Percentiles rank a stretch among this genome's conserved stretches.
phyloP scores from a whole-genome alignment of 2,888 invertebrate genomes.

The Macrophya alboannulata region DNA sequence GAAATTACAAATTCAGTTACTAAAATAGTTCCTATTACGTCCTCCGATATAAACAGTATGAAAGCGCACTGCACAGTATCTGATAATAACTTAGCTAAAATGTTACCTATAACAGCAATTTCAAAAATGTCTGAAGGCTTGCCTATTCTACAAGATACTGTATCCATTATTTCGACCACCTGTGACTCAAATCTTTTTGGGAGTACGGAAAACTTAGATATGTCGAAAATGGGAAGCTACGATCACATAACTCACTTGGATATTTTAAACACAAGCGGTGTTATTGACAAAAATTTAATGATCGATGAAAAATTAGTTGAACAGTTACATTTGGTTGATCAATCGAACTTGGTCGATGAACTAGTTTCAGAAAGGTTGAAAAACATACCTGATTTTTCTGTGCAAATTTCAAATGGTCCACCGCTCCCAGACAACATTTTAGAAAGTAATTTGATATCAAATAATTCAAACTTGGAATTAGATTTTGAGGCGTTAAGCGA shows the following conservation, averaged over 20 bases:
- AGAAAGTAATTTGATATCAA: constrained; percentile 73
- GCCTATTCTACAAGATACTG: constrained; percentile 71
- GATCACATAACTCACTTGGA: constrained; percentile 76
- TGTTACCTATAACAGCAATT: constrained; percentile 61
- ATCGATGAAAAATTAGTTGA: constrained; percentile 77
- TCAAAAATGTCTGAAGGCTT: constrained; percentile 68
- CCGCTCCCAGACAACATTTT: constrained; percentile 74
- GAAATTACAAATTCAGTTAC: constrained; percentile 61
- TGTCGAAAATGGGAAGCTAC: constrained; percentile 72
- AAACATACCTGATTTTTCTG: constrained; percentile 66
- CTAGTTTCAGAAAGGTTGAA: constrained; percentile 75
- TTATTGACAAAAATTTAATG: constrained; percentile 74
- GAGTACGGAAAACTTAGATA: constrained; percentile 73
- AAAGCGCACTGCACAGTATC: constrained; percentile 61
- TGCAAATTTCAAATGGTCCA: constrained; percentile 45
- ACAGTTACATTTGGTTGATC: constrained; percentile 75
- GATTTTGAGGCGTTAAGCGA: constrained; percentile 77
- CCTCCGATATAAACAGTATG: constrained; percentile 58
- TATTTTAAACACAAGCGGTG: constrained; percentile 73
- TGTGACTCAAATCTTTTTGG: constrained; percentile 74
- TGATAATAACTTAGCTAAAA: constrained; percentile 49
- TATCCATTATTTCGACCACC: constrained; percentile 72
- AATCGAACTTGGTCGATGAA: constrained; percentile 76
- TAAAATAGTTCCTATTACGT: constrained; percentile 66
- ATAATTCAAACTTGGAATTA: constrained; percentile 73